Percentiles rank a stretch among this genome's conserved stretches.
These are phyloP conservation scores for Yponomeuta plumbellus DNA, from an alignment of 2,888 invertebrate genomes.

Conservation along the genomic window DNA sequence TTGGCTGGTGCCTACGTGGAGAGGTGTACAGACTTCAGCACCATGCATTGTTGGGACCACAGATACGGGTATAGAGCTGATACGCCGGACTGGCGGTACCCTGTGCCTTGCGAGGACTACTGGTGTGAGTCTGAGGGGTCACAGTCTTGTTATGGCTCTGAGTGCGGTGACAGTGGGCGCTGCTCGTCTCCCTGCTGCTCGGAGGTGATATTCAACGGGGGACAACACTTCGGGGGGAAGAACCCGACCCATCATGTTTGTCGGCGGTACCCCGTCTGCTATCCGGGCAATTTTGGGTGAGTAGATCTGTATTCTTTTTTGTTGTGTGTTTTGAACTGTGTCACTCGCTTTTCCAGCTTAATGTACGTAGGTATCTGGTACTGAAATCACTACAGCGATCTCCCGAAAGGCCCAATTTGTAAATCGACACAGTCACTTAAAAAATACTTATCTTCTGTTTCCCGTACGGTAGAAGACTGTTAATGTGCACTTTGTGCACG, in stretches of 20 bases:
- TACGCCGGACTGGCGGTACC: slow-evolving; percentile 58
- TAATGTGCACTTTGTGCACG: too few species aligned
- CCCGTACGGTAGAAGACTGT: too few species aligned
- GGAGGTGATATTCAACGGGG: slow-evolving; percentile 72
- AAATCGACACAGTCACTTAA: too few species aligned
- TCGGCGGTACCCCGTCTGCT: slow-evolving; percentile 50
- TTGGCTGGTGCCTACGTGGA: slow-evolving; percentile 66
- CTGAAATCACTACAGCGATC: too few species aligned
- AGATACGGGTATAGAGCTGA: slow-evolving; percentile 40
- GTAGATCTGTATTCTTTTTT: slow-evolving; percentile 28
- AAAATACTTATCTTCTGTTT: too few species aligned
- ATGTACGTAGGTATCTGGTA: too few species aligned
- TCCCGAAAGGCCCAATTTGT: too few species aligned
- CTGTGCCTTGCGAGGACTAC: slow-evolving; percentile 49
- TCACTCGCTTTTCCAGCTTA: too few species aligned
- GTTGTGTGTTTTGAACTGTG: not conserved
- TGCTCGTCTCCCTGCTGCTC: slow-evolving; percentile 72
- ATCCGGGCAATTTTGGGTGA: slow-evolving; percentile 68
- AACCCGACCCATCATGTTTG: slow-evolving; percentile 46
- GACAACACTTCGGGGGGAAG: slow-evolving; percentile 64
- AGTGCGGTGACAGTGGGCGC: slow-evolving; percentile 61
- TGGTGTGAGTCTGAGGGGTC: slow-evolving; percentile 53
- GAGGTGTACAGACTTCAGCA: slow-evolving; percentile 53
- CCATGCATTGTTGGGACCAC: slow-evolving; percentile 46
- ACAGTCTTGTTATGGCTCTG: slow-evolving; percentile 50